A percentile compares a stretch with the other conserved stretches of the same genome.
phyloP scores from a whole-genome alignment of 2,888 invertebrate species.

The Argyresthia goedartella region DNA sequence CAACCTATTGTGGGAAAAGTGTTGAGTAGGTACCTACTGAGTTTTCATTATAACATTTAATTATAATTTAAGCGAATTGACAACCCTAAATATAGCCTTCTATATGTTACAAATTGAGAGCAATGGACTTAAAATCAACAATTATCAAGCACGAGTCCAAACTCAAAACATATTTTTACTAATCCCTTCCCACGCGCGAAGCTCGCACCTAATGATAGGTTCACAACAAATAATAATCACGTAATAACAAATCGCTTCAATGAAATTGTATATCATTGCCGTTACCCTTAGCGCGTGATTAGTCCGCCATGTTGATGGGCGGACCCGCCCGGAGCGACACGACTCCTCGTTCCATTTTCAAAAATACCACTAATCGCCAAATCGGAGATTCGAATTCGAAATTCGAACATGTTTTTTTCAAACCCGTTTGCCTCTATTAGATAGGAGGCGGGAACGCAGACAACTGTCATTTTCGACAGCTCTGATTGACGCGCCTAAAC shows the following conservation, averaged over 20 bases:
- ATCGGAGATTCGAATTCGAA: conserved; percentile 66
- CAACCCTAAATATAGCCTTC: no score
- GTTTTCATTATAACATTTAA: no score
- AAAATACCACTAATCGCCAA: conserved; percentile 68
- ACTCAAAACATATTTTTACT: conserved; percentile 54
- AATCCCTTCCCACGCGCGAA: conserved; percentile 66
- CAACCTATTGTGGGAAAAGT: no score
- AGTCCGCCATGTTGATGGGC: conserved; percentile 67
- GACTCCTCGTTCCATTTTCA: conserved; percentile 66
- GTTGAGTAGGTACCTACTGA: no score
- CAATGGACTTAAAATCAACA: conserved; percentile 18
- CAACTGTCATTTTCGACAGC: conserved; percentile 66
- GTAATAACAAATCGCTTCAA: conserved; percentile 69
- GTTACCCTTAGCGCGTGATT: conserved; percentile 59
- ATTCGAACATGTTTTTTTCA: conserved; percentile 65
- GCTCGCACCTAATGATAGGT: conserved; percentile 62
- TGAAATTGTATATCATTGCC: conserved; percentile 68
- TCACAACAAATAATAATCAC: conserved; percentile 21
- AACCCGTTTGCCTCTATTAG: conserved; percentile 60
- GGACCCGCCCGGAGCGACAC: conserved; percentile 61
- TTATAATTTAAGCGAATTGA: no score
- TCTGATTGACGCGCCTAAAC: conserved; percentile 66
- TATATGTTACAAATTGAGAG: not conserved
- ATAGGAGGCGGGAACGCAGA: conserved; percentile 48
- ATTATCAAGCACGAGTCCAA: conserved; percentile 64